Evolutionary conservation across 2,113 vertebrate species (phyloP).

Genomic region (Bubo scandiacus): DNA sequence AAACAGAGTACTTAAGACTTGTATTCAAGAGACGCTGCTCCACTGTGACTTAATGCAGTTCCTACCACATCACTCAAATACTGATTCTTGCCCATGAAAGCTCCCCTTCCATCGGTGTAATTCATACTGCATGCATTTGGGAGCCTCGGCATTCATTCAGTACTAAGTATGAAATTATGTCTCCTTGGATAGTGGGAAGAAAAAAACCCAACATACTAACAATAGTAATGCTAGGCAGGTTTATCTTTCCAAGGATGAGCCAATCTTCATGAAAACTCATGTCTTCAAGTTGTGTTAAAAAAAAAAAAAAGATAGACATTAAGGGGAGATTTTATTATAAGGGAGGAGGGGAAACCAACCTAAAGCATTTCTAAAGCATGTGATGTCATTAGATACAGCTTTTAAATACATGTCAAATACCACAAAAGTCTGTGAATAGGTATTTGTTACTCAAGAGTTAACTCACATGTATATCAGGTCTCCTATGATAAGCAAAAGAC

Average conservation of each 20-base stretch:
- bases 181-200: not conserved
- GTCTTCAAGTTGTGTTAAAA: not conserved
- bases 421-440: not conserved
- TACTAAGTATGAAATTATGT: not conserved
- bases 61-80: not conserved
- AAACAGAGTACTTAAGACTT: not conserved
- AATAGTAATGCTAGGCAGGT: not conserved
- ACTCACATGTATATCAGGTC: not conserved
- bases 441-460: not conserved
- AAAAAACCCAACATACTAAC: not conserved
- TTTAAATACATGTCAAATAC: conserved; percentile 20
- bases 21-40: not conserved
- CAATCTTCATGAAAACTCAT: not conserved
- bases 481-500: not conserved
- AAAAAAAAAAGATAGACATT: not conserved
- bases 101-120: not conserved
- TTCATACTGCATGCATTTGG: not conserved
- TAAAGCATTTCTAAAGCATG: not conserved
- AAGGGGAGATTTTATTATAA: conserved; percentile 15
- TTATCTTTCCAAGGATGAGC: not conserved
- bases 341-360: not conserved
- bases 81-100: not conserved
- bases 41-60: not conserved
- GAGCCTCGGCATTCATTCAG: not conserved
- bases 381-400: not conserved